Conservation (phyloP, 2,888 invertebrate species). For the Lepidocyrtinus sp. region DNA sequence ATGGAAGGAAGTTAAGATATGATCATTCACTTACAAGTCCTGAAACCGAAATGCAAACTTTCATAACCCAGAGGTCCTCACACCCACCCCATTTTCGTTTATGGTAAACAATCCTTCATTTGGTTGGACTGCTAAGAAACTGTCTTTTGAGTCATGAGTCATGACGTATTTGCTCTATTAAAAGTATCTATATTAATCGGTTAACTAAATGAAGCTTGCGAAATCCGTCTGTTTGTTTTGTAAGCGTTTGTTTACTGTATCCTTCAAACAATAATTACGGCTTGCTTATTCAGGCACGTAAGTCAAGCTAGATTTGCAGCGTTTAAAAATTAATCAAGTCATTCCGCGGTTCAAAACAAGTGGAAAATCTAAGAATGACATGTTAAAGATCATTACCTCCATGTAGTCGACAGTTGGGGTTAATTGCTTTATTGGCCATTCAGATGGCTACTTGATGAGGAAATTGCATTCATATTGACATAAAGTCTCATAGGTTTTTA, state of each 20-base stretch:
- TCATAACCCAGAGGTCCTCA: too few relatives aligned
- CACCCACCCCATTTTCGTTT: too few relatives aligned
- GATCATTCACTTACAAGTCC: not conserved
- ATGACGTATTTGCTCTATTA: not conserved
- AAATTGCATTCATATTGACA: too few relatives aligned
- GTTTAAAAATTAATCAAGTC: conserved; percentile 21
- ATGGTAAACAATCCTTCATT: too few relatives aligned
- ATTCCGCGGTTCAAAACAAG: too few relatives aligned
- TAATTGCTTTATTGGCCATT: too few relatives aligned
- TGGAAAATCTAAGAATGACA: too few relatives aligned
- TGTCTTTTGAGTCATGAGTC: not conserved
- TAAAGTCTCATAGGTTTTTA: too few relatives aligned
- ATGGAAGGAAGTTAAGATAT: not conserved
- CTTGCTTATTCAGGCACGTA: not conserved
- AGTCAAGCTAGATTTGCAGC: not conserved
- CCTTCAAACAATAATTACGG: not conserved
- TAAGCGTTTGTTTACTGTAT: not conserved
- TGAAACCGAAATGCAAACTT: not conserved
- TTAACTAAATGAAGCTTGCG: conserved; percentile 19
- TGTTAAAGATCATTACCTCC: too few relatives aligned
- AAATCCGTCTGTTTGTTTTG: not conserved
- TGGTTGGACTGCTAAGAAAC: not conserved
- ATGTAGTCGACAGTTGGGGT: too few relatives aligned
- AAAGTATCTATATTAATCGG: not conserved
- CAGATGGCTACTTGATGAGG: too few relatives aligned